Evolutionary conservation across 2,113 vertebrate genomes (phyloP), one percentile per base, ranked within the genome.

Genomic region (Echinops telfairi): DNA sequence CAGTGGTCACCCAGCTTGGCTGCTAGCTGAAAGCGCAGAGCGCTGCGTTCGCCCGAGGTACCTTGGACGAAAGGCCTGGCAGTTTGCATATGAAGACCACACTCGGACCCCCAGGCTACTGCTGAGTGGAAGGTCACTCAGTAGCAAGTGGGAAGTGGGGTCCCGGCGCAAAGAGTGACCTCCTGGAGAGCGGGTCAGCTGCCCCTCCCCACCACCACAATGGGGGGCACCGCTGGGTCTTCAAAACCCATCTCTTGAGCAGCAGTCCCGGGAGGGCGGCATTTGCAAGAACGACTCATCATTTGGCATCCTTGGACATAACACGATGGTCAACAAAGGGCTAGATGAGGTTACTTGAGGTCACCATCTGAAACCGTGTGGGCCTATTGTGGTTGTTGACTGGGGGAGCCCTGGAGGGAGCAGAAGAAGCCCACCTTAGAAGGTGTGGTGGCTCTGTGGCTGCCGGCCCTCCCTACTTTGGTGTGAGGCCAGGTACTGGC

Each of bases 331-430:
- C 64, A 22, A 0, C 31, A 47, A 81, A 31, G 47, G 80, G 11
- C 12, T 19, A 16, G 11, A 68, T 0, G 0, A 23, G 25, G 7
- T 27, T 23, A 19, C 12, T 22, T 57, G 8, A 0, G 1, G 0
- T 58, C 6, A 66, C 29, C 8, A 66, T 66, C 62, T 29, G 2
- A 66, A 68, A 29, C 15, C 11, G 31, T 29, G 27, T 12, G 27
- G 11, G 29, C 15, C 8, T 16, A 2, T 1, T 2, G 19, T 20
- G 43, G 23, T 22, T 10, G 31, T 31, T 31, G 15, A 64, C 43
- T 11, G 2, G 19, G 14, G 27, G 71, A 78, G 38, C 86, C 58
- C 16, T 20, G 60, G 19, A 22, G 60, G 16, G 60, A 23, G 47
- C 47, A 10, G 47, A 14, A 53, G 47, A 53, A 53, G 47, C 47